Evolutionary conservation across 2,888 invertebrate species (phyloP).

Genomic region (Icerya purchasi): DNA sequence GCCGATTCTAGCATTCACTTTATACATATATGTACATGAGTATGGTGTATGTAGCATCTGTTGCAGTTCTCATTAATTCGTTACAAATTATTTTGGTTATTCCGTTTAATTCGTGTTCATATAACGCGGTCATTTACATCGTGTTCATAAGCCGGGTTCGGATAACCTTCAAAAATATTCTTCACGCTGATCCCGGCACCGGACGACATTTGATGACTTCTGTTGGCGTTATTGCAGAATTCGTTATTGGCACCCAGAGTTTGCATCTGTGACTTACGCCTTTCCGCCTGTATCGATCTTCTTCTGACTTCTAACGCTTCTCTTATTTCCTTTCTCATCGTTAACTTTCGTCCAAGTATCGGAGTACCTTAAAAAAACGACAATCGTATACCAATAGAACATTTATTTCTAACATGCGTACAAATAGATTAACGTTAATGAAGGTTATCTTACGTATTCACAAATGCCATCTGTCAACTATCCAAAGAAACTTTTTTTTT

Average conservation of each 20-base stretch:
- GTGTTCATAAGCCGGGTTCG: constrained; percentile 56
- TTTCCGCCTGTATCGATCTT: constrained; percentile 70
- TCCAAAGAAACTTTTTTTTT: too few relatives aligned
- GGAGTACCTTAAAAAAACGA: constrained; percentile 36
- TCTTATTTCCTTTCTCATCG: constrained; percentile 59
- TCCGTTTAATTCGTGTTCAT: too few relatives aligned
- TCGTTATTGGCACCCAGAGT: constrained; percentile 70
- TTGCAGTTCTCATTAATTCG: too few relatives aligned
- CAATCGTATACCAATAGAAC: too few relatives aligned
- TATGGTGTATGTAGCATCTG: too few relatives aligned
- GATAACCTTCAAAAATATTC: constrained; percentile 53
- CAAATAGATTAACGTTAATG: too few relatives aligned
- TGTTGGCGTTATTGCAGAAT: constrained; percentile 20
- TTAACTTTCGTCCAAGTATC: constrained; percentile 61
- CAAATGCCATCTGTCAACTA: too few relatives aligned
- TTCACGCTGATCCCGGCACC: constrained; percentile 52
- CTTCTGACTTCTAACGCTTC: constrained; percentile 71
- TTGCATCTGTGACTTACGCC: constrained; percentile 75
- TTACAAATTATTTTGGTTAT: too few relatives aligned
- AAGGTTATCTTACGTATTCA: too few relatives aligned
- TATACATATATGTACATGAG: too few relatives aligned
- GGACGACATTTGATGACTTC: constrained; percentile 51
- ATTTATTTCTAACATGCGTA: too few relatives aligned
- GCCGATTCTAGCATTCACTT: too few relatives aligned
- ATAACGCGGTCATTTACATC: constrained; percentile 25